Evolutionary conservation across 2,888 invertebrate genomes (phyloP).

Genomic region (Aspidiotus rigidus): DNA sequence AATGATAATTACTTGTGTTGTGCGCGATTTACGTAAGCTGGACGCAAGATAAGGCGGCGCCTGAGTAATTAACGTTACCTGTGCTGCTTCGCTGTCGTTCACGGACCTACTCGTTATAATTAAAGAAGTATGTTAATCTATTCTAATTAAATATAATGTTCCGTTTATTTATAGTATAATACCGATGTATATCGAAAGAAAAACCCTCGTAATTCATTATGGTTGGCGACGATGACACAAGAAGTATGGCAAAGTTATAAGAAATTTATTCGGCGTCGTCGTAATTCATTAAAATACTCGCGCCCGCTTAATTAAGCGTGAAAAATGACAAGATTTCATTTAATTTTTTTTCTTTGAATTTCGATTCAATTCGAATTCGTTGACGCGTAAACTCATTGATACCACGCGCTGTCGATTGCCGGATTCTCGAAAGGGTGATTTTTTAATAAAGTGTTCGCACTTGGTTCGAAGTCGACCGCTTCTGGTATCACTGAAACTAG

Average conservation of each 20-base stretch:
- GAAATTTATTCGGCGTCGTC: slow-evolving; percentile 5
- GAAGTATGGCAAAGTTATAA: slow-evolving; percentile 6
- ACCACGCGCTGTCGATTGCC: not conserved
- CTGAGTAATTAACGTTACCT: slow-evolving; percentile 2
- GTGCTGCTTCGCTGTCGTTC: not conserved
- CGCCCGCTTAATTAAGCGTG: slow-evolving; percentile 3
- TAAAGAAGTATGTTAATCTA: slow-evolving; percentile 14
- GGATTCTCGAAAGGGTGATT: not conserved
- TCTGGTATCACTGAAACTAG: no score
- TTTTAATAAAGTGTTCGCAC: not conserved
- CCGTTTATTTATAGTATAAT: slow-evolving; percentile 1
- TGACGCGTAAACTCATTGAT: slow-evolving; percentile 28
- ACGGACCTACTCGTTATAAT: slow-evolving; percentile 3
- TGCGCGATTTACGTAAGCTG: not conserved
- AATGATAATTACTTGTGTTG: not conserved
- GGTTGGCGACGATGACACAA: not conserved
- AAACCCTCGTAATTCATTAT: slow-evolving; percentile 9
- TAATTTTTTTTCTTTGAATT: slow-evolving; percentile 7
- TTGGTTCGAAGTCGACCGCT: no score
- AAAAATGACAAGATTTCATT: not conserved
- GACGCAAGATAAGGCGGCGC: slow-evolving; percentile 4
- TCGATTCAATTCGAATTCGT: slow-evolving; percentile 27
- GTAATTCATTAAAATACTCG: slow-evolving; percentile 12
- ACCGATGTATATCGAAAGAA: not conserved
- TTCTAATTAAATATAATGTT: slow-evolving; percentile 11